Conservation (phyloP, 2,113 vertebrate genomes). For the Anarrhichthys ocellatus region DNA sequence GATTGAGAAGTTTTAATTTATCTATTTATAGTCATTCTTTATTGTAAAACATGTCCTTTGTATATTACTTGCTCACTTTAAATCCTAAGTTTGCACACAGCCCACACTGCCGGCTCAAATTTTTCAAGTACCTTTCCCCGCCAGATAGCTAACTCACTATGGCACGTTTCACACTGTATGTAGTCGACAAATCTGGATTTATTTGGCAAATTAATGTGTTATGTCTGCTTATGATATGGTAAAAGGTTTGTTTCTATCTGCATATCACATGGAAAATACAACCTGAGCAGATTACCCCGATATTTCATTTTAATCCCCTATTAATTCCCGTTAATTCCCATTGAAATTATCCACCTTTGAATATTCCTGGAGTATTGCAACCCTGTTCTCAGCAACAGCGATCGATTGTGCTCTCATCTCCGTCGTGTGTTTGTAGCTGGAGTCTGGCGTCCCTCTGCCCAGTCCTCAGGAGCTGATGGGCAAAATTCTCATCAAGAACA, state of each 20-base stretch:
- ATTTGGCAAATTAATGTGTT: too few species aligned
- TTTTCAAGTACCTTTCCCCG: too few species aligned
- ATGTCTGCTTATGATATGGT: too few species aligned
- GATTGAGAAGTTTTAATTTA: background rate
- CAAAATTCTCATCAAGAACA: conserved; percentile 99
- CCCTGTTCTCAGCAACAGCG: background rate
- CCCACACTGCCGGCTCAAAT: too few species aligned
- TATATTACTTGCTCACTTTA: background rate
- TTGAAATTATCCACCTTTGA: background rate
- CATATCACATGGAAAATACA: too few species aligned
- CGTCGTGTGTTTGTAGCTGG: conserved; percentile 83
- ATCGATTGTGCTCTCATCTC: background rate
- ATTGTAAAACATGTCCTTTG: background rate
- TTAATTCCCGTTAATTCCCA: background rate
- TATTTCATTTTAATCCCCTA: background rate
- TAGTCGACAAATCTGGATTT: too few species aligned
- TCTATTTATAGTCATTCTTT: background rate
- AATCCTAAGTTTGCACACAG: too few species aligned
- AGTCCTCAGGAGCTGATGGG: conserved; percentile 97
- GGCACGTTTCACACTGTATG: too few species aligned
- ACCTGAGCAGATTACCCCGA: too few species aligned
- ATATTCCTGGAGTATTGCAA: background rate
- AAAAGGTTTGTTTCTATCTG: too few species aligned
- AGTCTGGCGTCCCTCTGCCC: conserved; percentile 91
- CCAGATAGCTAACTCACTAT: too few species aligned